A percentile compares a stretch with the other conserved stretches of the same genome.
These are phyloP conservation scores for Syndactyla subalaris DNA, from an alignment of 2,797 vertebrate genomes.

Conservation along the genomic window DNA sequence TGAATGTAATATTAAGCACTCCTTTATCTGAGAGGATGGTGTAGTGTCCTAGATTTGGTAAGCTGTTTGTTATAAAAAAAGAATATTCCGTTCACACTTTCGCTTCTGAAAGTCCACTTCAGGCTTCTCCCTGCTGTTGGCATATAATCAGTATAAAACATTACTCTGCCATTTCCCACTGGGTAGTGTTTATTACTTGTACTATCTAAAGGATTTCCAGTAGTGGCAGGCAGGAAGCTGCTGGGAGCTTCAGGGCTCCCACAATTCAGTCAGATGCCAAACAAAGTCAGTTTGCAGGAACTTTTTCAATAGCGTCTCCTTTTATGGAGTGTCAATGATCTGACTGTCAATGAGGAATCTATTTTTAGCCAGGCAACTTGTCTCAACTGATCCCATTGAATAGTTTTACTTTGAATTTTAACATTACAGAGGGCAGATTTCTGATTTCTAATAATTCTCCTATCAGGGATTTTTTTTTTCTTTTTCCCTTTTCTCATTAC, in stretches of 20 bases:
- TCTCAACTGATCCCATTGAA: constrained; percentile 32
- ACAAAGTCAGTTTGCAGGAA: constrained; percentile 10
- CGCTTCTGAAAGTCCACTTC: not conserved
- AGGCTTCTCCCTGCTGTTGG: constrained; percentile 49
- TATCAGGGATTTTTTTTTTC: not conserved
- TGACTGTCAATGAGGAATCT: constrained; percentile 51
- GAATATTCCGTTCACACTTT: constrained; percentile 4
- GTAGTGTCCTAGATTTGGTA: constrained; percentile 5
- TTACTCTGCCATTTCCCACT: constrained; percentile 3
- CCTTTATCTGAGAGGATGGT: not conserved
- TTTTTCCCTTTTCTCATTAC: not conserved
- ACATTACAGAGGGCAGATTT: not conserved
- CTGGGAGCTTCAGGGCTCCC: constrained; percentile 9
- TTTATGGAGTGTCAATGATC: not conserved
- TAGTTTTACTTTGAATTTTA: constrained; percentile 25
- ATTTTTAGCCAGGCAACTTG: constrained; percentile 53
- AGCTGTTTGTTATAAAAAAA: not conserved
- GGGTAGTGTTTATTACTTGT: constrained; percentile 29
- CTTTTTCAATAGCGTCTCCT: not conserved
- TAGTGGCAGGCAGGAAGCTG: constrained; percentile 11
- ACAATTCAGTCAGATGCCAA: constrained; percentile 31
- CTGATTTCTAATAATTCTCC: constrained; percentile 13
- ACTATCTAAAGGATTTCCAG: constrained; percentile 25
- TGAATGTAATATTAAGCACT: not conserved
- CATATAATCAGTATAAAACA: constrained; percentile 47